Evolutionary conservation across 2,113 vertebrate species (phyloP), one percentile per base, ranked within the genome.

Genomic region (Pholis gunnellus): DNA sequence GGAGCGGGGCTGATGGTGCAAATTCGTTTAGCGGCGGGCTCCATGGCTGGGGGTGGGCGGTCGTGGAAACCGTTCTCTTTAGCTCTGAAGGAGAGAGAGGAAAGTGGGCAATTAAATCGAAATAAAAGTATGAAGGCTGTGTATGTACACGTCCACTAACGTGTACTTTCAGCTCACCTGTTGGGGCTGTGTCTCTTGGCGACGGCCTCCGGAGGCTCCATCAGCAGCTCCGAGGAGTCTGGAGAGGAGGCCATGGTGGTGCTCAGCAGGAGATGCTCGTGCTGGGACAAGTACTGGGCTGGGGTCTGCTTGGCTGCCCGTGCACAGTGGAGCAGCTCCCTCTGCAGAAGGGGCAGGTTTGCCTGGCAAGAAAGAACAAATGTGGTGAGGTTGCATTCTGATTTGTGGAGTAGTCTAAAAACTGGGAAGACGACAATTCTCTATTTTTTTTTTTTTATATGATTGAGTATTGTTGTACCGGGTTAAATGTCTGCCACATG

Each of bases 1-100:
- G 98, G 98, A 11, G 98, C 98, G 0, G 98, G 98, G 93, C 98
- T 99, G 92, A 99, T 99, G 93, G 98, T 99, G 94, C 98, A 99
- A 66, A 99, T 97, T 48, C 98, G 94, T 86, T 99, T 99, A 57
- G 97, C 95, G 0, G 98, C 96, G 1, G 98, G 98, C 89, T 99
- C 98, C 14, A 98, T 82, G 0, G 96, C 92, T 44, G 96, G 83
- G 0, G 96, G 65, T 0, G 97, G 97, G 0, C 97, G 97, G 81
- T 99, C 98, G 0, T 95, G 95, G 92, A 98, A 99, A 68, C 95
- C 96, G 64, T 94, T 97, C 79, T 99, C 98, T 88, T 99, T 96
- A 22, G 70, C 95, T 90, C 98, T 98, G 82, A 90, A 93, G 80
- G 71, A 9, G 31, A 65, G 18, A 59, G 4, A 7, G 66, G 8